These are phyloP conservation scores for Tolmerus cingulatus DNA, from an alignment of 2,888 invertebrate genomes.

Conservation along the genomic window DNA sequence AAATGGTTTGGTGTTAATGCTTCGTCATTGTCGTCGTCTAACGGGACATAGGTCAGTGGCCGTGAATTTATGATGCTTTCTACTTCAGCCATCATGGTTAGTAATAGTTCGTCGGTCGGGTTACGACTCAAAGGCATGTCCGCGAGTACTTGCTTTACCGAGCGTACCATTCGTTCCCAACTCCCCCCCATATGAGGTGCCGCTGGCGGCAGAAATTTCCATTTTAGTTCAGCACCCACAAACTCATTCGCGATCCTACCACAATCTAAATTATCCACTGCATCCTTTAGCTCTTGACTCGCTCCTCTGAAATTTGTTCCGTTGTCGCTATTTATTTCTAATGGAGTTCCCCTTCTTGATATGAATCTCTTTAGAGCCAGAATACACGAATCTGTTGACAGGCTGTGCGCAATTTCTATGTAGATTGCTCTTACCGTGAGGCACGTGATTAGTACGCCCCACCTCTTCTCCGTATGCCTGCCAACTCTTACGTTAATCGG, in stretches of 20 bases:
- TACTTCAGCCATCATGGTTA: too few species aligned
- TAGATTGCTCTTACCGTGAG: background rate
- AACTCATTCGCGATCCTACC: background rate
- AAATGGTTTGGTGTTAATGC: too few species aligned
- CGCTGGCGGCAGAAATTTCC: too few species aligned
- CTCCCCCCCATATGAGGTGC: too few species aligned
- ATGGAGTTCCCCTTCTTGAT: background rate
- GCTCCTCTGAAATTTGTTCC: background rate
- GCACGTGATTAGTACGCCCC: background rate
- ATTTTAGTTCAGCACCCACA: background rate
- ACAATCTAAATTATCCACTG: background rate
- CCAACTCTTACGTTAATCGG: background rate
- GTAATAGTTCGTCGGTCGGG: too few species aligned
- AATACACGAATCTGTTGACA: background rate
- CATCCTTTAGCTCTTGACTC: background rate
- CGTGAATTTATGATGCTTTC: too few species aligned
- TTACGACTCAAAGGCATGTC: too few species aligned
- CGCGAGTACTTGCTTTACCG: too few species aligned
- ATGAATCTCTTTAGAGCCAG: too few species aligned
- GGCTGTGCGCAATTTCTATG: background rate
- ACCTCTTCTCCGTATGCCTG: background rate
- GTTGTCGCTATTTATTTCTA: background rate
- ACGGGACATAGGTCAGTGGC: too few species aligned
- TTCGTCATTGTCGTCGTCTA: too few species aligned
- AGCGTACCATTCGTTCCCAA: too few species aligned